phyloP scores from a whole-genome alignment of 2,888 invertebrate species.

The Platycheirus rosarum region DNA sequence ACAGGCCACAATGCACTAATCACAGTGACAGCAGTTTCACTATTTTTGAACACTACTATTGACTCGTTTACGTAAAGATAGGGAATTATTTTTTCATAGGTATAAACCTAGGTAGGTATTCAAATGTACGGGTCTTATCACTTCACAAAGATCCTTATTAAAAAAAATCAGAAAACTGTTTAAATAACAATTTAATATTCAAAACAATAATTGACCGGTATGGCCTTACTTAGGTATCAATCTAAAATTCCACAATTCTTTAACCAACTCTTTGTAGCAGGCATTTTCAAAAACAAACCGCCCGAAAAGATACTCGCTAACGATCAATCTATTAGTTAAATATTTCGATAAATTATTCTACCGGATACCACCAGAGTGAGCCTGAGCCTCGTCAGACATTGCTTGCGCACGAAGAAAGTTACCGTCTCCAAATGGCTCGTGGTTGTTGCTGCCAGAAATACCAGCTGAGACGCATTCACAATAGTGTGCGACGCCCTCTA shows the following conservation, averaged over 20 bases:
- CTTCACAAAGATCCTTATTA: constrained; percentile 17
- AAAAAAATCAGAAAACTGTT: too few species aligned
- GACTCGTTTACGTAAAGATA: not conserved
- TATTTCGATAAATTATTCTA: constrained; percentile 46
- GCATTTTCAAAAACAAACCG: constrained; percentile 1
- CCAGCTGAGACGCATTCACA: constrained; percentile 57
- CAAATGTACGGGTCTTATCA: constrained; percentile 21
- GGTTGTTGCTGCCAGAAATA: constrained; percentile 48
- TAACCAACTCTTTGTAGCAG: too few species aligned
- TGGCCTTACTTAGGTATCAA: too few species aligned
- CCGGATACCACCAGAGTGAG: constrained; percentile 60
- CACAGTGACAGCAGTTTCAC: constrained; percentile 37
- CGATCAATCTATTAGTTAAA: constrained; percentile 16
- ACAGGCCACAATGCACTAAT: constrained; percentile 69
- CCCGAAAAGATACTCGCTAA: constrained; percentile 13
- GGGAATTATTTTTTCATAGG: not conserved
- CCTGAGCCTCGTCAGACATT: constrained; percentile 64
- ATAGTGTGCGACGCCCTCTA: constrained; percentile 60
- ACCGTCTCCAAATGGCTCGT: constrained; percentile 64
- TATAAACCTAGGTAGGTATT: too few species aligned
- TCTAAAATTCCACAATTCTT: too few species aligned
- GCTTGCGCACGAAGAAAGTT: constrained; percentile 69
- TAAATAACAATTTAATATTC: too few species aligned
- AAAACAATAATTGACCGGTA: too few species aligned
- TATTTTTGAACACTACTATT: constrained; percentile 17